Evolutionary conservation across 2,888 invertebrate genomes (phyloP).

Genomic region (Andrena trimmerana): DNA sequence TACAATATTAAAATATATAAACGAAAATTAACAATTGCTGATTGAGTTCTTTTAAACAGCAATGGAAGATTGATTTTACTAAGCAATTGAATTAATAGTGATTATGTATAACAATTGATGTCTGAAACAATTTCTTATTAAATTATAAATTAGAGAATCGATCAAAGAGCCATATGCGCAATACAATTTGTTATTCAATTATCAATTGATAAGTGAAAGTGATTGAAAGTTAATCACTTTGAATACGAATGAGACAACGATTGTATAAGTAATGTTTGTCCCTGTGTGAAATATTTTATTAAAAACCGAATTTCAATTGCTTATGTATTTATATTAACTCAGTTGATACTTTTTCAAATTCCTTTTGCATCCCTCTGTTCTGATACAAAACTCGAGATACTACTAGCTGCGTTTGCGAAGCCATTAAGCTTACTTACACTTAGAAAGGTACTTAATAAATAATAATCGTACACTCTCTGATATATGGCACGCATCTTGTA

Average conservation of each 20-base stretch:
- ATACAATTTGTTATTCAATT: too few relatives aligned
- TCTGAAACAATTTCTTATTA: background rate
- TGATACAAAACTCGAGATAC: constrained; percentile 20
- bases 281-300: background rate
- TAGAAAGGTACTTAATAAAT: constrained; percentile 8
- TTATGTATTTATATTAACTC: background rate
- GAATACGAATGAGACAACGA: background rate
- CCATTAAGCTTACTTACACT: constrained; percentile 14
- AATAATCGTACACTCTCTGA: constrained; percentile 6
- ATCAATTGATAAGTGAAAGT: too few relatives aligned
- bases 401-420: constrained; percentile 19
- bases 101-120: background rate
- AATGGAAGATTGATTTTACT: background rate
- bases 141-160: background rate
- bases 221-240: background rate
- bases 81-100: background rate
- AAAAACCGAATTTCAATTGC: background rate
- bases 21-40: background rate
- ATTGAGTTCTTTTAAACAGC: background rate
- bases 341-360: background rate
- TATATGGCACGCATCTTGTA: background rate
- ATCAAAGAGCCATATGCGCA: too few relatives aligned
- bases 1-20: too few relatives aligned
- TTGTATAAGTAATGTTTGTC: background rate
- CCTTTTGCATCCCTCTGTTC: constrained; percentile 15